phyloP scores from a whole-genome alignment of 2,113 vertebrate genomes.

The Prochilodus magdalenae region DNA sequence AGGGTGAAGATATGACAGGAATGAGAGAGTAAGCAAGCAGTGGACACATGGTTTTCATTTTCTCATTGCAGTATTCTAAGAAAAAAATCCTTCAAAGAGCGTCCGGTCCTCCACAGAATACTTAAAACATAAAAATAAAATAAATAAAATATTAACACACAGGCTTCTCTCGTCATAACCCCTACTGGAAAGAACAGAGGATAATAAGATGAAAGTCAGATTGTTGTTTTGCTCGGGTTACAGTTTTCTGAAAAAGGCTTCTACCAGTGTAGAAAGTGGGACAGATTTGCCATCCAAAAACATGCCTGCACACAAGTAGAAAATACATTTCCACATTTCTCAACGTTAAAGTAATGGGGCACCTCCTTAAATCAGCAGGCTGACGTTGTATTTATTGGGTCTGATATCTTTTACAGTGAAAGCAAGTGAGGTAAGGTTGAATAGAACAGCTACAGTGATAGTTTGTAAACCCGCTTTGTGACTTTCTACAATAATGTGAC shows the following conservation, averaged over 20 bases:
- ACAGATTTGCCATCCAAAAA: constrained; percentile 19
- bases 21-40: constrained; percentile 6
- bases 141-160: background rate
- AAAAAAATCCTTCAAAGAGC: background rate
- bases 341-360: constrained; percentile 25
- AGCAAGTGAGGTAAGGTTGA: background rate
- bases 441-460: background rate
- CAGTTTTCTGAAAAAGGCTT: constrained; percentile 8
- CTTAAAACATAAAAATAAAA: background rate
- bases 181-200: background rate
- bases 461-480: too few species aligned
- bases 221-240: background rate
- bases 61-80: background rate
- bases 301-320: constrained; percentile 20
- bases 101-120: background rate
- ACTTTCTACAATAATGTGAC: too few species aligned
- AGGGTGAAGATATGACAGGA: constrained; percentile 33
- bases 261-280: constrained; percentile 3
- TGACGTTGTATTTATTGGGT: background rate
- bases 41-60: constrained; percentile 34
- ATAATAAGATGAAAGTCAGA: background rate
- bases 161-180: background rate
- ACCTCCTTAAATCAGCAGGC: constrained; percentile 10
- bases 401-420: constrained; percentile 9
- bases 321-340: constrained; percentile 40